These are phyloP conservation scores for Meteorus colon DNA, from an alignment of 2,888 invertebrate species.

Conservation along the genomic window DNA sequence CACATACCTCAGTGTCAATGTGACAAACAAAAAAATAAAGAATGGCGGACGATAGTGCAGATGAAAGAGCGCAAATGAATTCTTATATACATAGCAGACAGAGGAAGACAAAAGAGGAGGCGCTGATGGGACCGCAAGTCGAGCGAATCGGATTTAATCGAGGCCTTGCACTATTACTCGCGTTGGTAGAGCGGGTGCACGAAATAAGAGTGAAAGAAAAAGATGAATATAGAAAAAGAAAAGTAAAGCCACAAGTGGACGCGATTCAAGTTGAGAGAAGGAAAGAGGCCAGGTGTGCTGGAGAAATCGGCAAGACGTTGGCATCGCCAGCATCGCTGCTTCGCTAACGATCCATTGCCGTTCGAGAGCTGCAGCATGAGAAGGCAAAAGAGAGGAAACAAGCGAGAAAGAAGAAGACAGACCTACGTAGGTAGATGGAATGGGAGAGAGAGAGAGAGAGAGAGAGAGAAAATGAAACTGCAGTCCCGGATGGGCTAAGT, in stretches of 20 bases:
- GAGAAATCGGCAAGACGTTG: constrained; percentile 58
- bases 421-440: background rate
- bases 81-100: constrained; percentile 4
- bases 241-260: background rate
- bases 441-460: constrained; percentile 47
- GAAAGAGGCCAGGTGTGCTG: constrained; percentile 61
- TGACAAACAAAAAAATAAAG: constrained; percentile 12
- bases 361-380: constrained; percentile 52
- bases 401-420: constrained; percentile 12
- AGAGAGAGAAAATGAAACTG: constrained; percentile 38
- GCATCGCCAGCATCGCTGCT: constrained; percentile 56
- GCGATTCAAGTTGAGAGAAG: constrained; percentile 27
- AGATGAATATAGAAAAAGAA: background rate
- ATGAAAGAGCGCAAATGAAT: constrained; percentile 33
- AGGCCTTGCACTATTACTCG: constrained; percentile 58
- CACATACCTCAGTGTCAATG: constrained; percentile 14
- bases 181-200: constrained; percentile 44
- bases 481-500: constrained; percentile 60
- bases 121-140: constrained; percentile 35
- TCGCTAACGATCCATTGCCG: constrained; percentile 64
- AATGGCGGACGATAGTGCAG: constrained; percentile 28
- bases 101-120: constrained; percentile 13
- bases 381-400: background rate
- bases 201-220: background rate
- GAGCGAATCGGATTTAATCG: constrained; percentile 61